phyloP scores from a whole-genome alignment of 2,888 invertebrate genomes.

The Petrolisthes manimaculis region DNA sequence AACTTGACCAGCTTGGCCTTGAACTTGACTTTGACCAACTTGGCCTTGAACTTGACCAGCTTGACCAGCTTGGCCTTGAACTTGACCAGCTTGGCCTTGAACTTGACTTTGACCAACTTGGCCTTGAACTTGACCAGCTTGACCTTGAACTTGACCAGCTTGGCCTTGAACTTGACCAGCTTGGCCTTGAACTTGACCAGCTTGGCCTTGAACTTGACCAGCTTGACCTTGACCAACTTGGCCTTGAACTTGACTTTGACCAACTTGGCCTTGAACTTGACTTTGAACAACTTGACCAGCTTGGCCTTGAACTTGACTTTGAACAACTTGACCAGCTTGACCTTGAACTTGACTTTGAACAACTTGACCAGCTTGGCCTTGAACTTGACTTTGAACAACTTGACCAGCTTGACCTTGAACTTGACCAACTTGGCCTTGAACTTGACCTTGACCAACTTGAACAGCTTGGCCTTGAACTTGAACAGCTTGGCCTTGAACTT shows the following conservation, averaged over 20 bases:
- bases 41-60: too few species aligned
- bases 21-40: too few species aligned
- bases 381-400: neutral
- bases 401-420: neutral
- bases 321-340: neutral
- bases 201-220: neutral
- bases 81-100: neutral
- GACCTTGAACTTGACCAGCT: neutral
- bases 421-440: too few species aligned
- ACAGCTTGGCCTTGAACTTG: too few species aligned
- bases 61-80: neutral
- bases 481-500: too few species aligned
- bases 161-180: too few species aligned
- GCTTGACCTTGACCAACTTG: neutral
- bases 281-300: too few species aligned
- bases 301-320: neutral
- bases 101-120: neutral
- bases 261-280: too few species aligned
- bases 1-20: too few species aligned
- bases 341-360: neutral
- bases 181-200: too few species aligned
- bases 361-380: neutral
- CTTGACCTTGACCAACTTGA: constrained; percentile 16
- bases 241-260: too few species aligned
- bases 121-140: neutral